Base-by-base conservation (phyloP, 2,113 vertebrate species). In the Electrona antarctica region DNA sequence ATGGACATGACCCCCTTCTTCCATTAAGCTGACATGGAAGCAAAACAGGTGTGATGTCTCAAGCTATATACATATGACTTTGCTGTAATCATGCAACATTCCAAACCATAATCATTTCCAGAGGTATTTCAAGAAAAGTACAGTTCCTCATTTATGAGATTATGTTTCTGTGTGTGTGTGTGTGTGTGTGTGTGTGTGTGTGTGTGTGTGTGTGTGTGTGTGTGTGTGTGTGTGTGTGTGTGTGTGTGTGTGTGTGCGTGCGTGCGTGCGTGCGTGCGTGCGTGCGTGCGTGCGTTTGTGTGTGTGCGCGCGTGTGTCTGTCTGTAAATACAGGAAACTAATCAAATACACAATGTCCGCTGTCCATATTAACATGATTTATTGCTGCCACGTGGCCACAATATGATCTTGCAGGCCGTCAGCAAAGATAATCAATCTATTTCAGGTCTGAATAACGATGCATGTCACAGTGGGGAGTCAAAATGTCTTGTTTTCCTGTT, bases 351-450 rank as follows among this genome's bases (percentile, higher is more conserved):
- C 86, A 41, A 41, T 41, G 33, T 41, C 33, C 33, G 33, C 50
- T 7, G 28, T 90, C 75, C 85, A 80, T 84, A 87, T 84, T 82
- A 88, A 82, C 82, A 77, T 90, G 88, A 91, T 90, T 85, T 88
- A 90, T 88, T 77, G 77, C 87, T 78, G 85, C 74, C 66, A 74
- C 63, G 68, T 63, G 47, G 79, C 59, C 69, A 85, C 77, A 85
- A 81, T 76, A 67, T 73, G 82, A 86, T 82, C 73, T 72, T 73
- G 66, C 67, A 47, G 77, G 69, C 59, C 33, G n/a, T 78, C 54
- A 64, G 80, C 71, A 64, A 62, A 48, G 71, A 67, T 65, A 85
- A 85, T 80, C 13, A 69, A 87, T 87, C 79, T 81, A 58, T 74
- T 85, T 88, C 73, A 84, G 50, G 79, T 76, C 49, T 76, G 77